Conservation (phyloP, 2,888 invertebrate species). For the Tholera decimalis region DNA sequence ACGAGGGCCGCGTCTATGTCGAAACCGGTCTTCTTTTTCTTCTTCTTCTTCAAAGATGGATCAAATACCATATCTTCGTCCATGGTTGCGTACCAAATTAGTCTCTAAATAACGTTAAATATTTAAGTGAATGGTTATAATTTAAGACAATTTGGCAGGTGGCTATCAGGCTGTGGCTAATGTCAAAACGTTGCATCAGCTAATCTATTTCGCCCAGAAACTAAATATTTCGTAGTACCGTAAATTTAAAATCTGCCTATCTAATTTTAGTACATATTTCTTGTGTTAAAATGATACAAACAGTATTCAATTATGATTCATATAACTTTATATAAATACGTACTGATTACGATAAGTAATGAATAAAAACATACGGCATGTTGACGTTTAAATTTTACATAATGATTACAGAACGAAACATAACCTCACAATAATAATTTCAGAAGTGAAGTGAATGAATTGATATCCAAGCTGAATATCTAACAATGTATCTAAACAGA, state of each 20-base stretch:
- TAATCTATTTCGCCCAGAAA: slow-evolving; percentile 58
- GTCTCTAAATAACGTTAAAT: slow-evolving; percentile 58
- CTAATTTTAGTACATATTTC: background rate
- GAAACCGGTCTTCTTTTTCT: slow-evolving; percentile 98
- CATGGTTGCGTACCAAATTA: slow-evolving; percentile 77
- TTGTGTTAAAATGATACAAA: background rate
- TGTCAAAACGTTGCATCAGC: slow-evolving; percentile 88
- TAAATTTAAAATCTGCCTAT: background rate
- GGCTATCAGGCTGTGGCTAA: slow-evolving; percentile 65
- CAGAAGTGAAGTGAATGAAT: too few relatives aligned
- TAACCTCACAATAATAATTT: slow-evolving; percentile 59
- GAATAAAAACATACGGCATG: too few relatives aligned
- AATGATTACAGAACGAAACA: slow-evolving; percentile 47
- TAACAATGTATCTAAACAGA: slow-evolving; percentile 79
- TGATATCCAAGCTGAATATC: slow-evolving; percentile 7
- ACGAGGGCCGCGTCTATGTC: slow-evolving; percentile 97
- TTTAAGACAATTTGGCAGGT: slow-evolving; percentile 79
- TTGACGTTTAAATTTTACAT: slow-evolving; percentile 18
- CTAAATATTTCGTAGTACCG: background rate
- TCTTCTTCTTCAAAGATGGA: slow-evolving; percentile 97
- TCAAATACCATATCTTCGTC: slow-evolving; percentile 95
- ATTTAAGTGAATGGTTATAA: slow-evolving; percentile 79
- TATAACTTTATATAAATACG: background rate
- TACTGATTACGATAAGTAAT: background rate
- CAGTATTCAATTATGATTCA: background rate